phyloP scores from a whole-genome alignment of 2,113 vertebrate species.

The Kryptolebias marmoratus region DNA sequence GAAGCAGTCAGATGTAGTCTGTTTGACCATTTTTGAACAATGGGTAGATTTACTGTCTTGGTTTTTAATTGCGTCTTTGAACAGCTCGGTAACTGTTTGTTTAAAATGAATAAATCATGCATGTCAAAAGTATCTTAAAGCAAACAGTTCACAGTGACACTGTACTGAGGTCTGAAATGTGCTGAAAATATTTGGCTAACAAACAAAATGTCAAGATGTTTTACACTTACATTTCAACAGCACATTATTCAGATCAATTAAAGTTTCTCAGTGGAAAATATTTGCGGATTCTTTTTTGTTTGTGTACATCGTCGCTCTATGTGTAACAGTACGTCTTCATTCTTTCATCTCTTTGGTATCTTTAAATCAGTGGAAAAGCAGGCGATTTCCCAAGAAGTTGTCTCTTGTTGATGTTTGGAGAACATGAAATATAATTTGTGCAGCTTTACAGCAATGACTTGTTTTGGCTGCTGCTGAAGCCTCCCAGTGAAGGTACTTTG shows the following conservation, averaged over 20 bases:
- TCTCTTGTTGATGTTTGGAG: conserved; percentile 9
- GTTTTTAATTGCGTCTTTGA: conserved; percentile 2
- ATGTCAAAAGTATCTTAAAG: not conserved
- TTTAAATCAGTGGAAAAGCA: conserved; percentile 30
- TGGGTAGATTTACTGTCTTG: conserved; percentile 2
- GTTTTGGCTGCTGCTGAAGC: conserved; percentile 4
- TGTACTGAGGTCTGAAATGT: not conserved
- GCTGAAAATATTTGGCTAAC: not conserved
- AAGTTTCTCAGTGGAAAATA: not conserved
- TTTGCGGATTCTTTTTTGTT: not conserved
- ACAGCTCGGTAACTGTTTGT: not conserved
- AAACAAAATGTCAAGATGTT: conserved; percentile 12
- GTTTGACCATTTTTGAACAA: conserved; percentile 19
- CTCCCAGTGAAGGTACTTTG: conserved; percentile 6
- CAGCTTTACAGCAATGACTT: conserved; percentile 15
- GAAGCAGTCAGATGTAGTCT: not conserved
- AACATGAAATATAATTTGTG: conserved; percentile 4
- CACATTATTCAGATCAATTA: conserved; percentile 1
- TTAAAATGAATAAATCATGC: not conserved
- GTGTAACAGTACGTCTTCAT: conserved; percentile 3
- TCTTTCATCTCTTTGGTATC: conserved; percentile 19
- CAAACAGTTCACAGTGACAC: not conserved
- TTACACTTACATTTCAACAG: not conserved
- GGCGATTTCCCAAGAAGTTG: conserved; percentile 19
- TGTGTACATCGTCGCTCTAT: not conserved